Conservation (phyloP, 2,113 vertebrate genomes). For the Piliocolobus tephrosceles region DNA sequence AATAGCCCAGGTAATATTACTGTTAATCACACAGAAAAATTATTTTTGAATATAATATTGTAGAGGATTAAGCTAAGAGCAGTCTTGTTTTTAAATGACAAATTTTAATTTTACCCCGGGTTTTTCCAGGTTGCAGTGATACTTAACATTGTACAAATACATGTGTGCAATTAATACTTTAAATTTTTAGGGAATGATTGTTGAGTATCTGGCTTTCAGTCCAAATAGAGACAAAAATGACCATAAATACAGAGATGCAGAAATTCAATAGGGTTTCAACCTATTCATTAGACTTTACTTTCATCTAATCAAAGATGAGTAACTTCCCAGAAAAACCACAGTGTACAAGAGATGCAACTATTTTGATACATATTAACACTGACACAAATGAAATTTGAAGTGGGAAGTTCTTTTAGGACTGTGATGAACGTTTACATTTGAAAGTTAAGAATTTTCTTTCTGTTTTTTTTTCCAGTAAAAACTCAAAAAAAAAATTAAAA, state of each 20-base stretch:
- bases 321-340: neutral
- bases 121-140: neutral
- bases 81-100: conserved; percentile 18
- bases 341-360: neutral
- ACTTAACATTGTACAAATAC: neutral
- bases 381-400: conserved; percentile 42
- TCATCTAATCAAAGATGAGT: neutral
- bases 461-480: conserved; percentile 44
- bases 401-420: conserved; percentile 25
- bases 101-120: neutral
- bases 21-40: neutral
- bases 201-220: conserved; percentile 19
- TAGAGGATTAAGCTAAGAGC: neutral
- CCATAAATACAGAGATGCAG: neutral
- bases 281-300: neutral
- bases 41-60: neutral
- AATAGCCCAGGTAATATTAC: neutral
- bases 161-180: neutral
- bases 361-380: neutral
- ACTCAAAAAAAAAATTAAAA: conserved; percentile 59
- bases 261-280: conserved; percentile 1
- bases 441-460: conserved; percentile 55
- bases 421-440: conserved; percentile 44
- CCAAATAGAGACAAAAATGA: conserved; percentile 5
- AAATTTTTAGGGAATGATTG: neutral